A percentile compares a stretch with the other conserved stretches of the same genome.
These are phyloP conservation scores for Hozukius guyotensis DNA, from an alignment of 2,797 vertebrate genomes.

Conservation along the genomic window DNA sequence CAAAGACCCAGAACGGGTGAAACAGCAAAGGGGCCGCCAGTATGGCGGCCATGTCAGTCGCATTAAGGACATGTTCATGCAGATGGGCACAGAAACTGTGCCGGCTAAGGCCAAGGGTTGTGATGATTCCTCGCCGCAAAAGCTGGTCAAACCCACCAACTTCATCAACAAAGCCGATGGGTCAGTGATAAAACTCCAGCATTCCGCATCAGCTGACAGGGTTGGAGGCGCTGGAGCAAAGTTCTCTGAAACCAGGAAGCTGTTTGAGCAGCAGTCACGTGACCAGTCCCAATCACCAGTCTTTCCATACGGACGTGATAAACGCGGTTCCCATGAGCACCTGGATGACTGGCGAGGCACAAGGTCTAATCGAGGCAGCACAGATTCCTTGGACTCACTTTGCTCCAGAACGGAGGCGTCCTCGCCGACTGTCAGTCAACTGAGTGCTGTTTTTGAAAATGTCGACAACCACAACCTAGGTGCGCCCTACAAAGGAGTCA, in stretches of 20 bases:
- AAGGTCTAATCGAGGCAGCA: constrained; percentile 94
- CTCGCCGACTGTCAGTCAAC: constrained; percentile 96
- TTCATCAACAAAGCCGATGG: constrained; percentile 92
- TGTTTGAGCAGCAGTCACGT: constrained; percentile 92
- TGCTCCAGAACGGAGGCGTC: constrained; percentile 95
- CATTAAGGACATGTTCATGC: constrained; percentile 99
- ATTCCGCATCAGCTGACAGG: constrained; percentile 84
- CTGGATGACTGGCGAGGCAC: constrained; percentile 90
- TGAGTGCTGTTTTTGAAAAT: constrained; percentile 96
- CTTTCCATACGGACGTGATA: constrained; percentile 90
- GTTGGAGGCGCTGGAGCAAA: constrained; percentile 85
- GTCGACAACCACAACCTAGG: constrained; percentile 83
- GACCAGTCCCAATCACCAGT: constrained; percentile 88
- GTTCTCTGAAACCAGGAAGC: constrained; percentile 95
- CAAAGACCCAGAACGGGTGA: constrained; percentile 87
- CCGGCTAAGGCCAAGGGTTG: constrained; percentile 73
- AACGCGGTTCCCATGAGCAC: constrained; percentile 86
- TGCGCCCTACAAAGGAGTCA: constrained; percentile 75
- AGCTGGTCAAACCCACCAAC: constrained; percentile 89
- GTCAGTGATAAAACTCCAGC: constrained; percentile 90
- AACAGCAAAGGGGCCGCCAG: constrained; percentile 92
- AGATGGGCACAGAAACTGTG: constrained; percentile 91
- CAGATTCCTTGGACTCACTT: constrained; percentile 95
- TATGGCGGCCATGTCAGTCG: constrained; percentile 98
- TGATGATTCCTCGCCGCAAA: constrained; percentile 88